These are phyloP conservation scores for Sternarchorhynchus goeldii DNA, from an alignment of 2,797 vertebrate genomes.

Conservation along the genomic window DNA sequence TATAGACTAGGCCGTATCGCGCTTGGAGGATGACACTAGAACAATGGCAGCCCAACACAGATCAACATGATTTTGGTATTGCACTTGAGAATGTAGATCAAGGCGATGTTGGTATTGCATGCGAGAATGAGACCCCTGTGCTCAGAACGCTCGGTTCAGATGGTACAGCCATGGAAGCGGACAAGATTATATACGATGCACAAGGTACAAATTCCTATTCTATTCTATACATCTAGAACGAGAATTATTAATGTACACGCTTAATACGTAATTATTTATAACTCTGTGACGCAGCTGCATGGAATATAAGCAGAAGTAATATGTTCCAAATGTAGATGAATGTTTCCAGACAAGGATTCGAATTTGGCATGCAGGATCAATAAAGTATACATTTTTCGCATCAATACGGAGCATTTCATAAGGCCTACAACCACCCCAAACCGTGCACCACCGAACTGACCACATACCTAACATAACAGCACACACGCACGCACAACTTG, in stretches of 20 bases:
- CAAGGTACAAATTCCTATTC: too few relatives aligned
- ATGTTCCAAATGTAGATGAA: background rate
- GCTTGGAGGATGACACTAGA: too few relatives aligned
- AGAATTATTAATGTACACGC: constrained; percentile 1
- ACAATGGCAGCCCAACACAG: too few relatives aligned
- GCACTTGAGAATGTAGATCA: background rate
- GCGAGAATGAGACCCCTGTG: background rate
- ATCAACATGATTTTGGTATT: background rate
- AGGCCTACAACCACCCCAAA: background rate
- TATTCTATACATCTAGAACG: background rate
- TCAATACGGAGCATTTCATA: background rate
- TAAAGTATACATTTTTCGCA: too few relatives aligned
- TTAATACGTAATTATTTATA: constrained; percentile 2
- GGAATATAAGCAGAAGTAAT: constrained; percentile 19
- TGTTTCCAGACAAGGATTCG: too few relatives aligned
- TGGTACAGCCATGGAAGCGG: too few relatives aligned
- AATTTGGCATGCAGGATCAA: too few relatives aligned
- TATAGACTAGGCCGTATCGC: background rate
- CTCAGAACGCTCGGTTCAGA: too few relatives aligned
- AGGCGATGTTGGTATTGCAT: background rate
- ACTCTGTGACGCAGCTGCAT: constrained; percentile 46
- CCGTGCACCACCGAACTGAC: constrained; percentile 62
- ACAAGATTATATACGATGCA: background rate
- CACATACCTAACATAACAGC: constrained; percentile 75
- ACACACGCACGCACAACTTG: constrained; percentile 78